phyloP scores from a whole-genome alignment of 2,797 vertebrate genomes.

The Sarcophilus harrisii region DNA sequence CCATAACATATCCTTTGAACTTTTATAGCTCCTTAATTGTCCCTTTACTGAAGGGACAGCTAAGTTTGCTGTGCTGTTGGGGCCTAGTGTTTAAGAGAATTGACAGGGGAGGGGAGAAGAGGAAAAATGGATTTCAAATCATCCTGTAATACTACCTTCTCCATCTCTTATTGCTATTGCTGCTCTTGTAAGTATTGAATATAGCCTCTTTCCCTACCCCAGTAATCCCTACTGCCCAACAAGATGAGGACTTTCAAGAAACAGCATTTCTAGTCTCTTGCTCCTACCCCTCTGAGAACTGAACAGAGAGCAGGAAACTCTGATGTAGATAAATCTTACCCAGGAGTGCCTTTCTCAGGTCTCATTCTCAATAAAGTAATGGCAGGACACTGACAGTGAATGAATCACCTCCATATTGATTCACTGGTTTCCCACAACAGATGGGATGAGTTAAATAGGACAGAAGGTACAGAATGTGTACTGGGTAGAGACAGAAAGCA shows the following conservation, averaged over 20 bases:
- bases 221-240: neutral
- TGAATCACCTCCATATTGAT: neutral
- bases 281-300: constrained; percentile 11
- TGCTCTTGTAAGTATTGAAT: neutral
- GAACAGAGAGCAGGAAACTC: constrained; percentile 7
- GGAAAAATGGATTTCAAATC: neutral
- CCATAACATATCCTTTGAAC: neutral
- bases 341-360: constrained; percentile 33
- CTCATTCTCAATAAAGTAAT: constrained; percentile 6
- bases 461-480: neutral
- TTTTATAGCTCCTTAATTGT: constrained; percentile 12
- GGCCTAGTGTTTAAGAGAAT: constrained; percentile 25
- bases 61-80: constrained; percentile 16
- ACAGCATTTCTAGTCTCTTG: neutral
- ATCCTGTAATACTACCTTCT: neutral
- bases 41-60: neutral
- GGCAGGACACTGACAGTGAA: constrained; percentile 2
- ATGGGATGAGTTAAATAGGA: constrained; percentile 9
- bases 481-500: neutral
- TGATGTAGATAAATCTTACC: constrained; percentile 13
- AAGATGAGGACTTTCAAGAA: neutral
- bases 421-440: neutral
- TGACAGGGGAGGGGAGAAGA: constrained; percentile 23
- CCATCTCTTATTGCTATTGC: neutral
- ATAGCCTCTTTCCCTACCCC: neutral